Base-by-base conservation (phyloP, 2,888 invertebrate species). In the Cryptocheilus praepositus region DNA sequence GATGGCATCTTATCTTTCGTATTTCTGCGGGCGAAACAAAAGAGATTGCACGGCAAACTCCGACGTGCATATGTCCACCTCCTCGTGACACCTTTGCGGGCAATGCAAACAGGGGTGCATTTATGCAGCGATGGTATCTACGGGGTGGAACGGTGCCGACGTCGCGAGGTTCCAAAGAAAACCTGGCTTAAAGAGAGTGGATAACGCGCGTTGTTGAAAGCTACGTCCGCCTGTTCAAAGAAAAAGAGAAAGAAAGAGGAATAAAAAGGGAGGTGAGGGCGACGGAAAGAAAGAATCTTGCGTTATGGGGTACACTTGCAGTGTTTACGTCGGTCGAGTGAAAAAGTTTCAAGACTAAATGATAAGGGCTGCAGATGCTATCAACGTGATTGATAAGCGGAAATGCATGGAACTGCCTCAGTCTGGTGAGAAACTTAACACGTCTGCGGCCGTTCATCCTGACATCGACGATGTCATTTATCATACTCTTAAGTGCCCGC, bases 11-110 rank as follows among this genome's bases (percentile, higher is more conserved):
- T 43, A 46, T 43, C 45, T 54, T 49, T 51, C 46, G 28, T n/a
- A 53, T 46, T 55, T 13, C 51, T 21, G n/a, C 19, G 58, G 43
- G 36, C 46, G 11, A 13, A 36, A 18, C 46, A 18, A 25, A 58
- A 58, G 44, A 67, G 49, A 67, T 60, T 63, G 63, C 59, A 25
- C 19, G n/a, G 55, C 51, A 44, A 28, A 44, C 25, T 43, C 44
- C 18, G 43, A 56, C 62, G 58, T 49, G 61, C 16, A 43, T 28
- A 45, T n/a, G n/a, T 67, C 19, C 36, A 56, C 68, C 51, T 68
- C 57, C 53, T 46, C 46, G 28, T 60, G 56, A 16, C 44, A 36
- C 51, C 44, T 16, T 36, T 11, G 13, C 36, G 36, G 36, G 36
- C 36, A 19, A 13, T n/a, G 36, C 11, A 36, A 36, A 36, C 36